Evolutionary conservation across 1,140 invertebrate species (phyloP), one percentile per base, ranked within the genome.

Genomic region (Drosophila azteca): DNA sequence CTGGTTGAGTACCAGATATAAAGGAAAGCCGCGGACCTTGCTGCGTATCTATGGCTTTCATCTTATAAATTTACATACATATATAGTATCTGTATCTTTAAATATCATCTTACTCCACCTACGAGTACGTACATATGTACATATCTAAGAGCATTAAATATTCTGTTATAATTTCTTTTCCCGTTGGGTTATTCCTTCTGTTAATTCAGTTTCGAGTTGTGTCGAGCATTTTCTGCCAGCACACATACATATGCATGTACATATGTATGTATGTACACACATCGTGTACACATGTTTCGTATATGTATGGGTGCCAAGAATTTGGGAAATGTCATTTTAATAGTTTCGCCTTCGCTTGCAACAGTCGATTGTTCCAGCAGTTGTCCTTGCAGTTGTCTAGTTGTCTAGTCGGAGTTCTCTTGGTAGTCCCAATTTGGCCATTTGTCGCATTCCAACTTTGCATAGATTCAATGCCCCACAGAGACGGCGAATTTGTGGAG

Each of bases 371-470:
- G 35, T 39, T 13, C 13, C 13, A 39, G 35, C 35, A 39, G 35
- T 39, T 39, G 35, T 13, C 35, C 35, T 31, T 24, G 31, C 60
- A 43, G n/a, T 8, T 6, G 11, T 31, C 29, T 31, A 9, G 31
- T 61, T 48, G 44, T 35, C 41, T 22, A 20, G 50, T 17, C 26
- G 15, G 24, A 24, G 63, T 49, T 48, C 3, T 6, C 29, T 22
- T 15, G 11, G 29, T 54, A 60, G 58, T 60, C 58, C 58, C 48
- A 60, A 54, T 60, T 67, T 46, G 66, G 43, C 63, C 50, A 68
- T 69, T 68, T 69, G 66, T 69, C 66, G 66, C 63, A 69, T 58
- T 48, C 44, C 53, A 9, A 68, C 66, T 68, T 68, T 44, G 51
- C 51, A 26, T 52, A 17, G 49, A 39, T 35, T 59, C 44, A 59